Base-by-base conservation (phyloP, 1,140 invertebrate genomes). In the Planococcus citri region DNA sequence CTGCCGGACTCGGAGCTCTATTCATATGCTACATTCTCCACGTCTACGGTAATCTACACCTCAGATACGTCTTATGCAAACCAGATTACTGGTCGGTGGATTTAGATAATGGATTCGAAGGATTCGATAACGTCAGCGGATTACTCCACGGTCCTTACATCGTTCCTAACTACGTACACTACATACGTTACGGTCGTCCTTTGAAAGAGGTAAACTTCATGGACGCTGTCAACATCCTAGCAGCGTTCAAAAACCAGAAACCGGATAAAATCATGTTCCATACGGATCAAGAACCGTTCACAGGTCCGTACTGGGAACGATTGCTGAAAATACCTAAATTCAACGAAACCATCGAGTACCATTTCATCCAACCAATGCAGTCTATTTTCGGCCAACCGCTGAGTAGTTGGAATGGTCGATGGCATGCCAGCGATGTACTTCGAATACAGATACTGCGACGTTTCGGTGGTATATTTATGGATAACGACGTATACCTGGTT, bases 301-400 rank as follows among this genome's bases (percentile, higher is more conserved):
- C 22, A 20, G 75, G 75, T 10, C 71, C 72, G 27, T 73, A 75
- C 41, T 75, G 75, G 75, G 41, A 74, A 57, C 25, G 69, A 1
- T 64, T 75, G 10, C n/a, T 72, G 9, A 41, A 73, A 0, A 37
- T 68, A 1, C 68, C 70, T 4, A 64, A 64, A 12, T 72, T 73
- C 51, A 72, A 60, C 24, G 70, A 73, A 20, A 64, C 33, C 10
- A 27, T 73, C 33, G 68, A 61, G 3, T 64, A 76, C 12, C 51
- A 71, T 9, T 72, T 69, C 22, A 68, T 73, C 22, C 25, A 37
- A 27, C 25, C 71, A 41, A 75, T 76, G 17, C 72, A 58, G 6
- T 69, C 73, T 37, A 73, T 78, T n/a, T 78, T 73, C 69, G 75
- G 75, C 3, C 75, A 76, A 27, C 22, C 21, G 1, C 21, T 74